Conservation (phyloP, 2,797 vertebrate species). For the Agapornis canus region DNA sequence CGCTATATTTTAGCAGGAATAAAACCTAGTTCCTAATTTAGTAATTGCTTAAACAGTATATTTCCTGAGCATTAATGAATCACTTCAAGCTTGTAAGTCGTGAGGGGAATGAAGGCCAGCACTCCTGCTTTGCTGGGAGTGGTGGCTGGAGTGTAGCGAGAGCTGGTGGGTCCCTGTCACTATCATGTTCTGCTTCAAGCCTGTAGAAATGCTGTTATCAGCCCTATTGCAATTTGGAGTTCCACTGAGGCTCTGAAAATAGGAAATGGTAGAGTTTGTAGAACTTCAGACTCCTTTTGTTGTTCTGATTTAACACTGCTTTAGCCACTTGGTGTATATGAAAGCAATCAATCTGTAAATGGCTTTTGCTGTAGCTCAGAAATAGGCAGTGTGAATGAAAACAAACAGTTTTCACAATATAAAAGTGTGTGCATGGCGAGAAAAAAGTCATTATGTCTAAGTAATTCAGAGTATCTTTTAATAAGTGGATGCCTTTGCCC, state of each 20-base stretch:
- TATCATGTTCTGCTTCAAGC: neutral
- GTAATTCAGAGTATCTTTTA: neutral
- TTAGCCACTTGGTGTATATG: neutral
- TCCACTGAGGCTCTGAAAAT: neutral
- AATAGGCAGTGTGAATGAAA: neutral
- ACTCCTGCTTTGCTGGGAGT: neutral
- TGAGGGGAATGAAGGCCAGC: neutral
- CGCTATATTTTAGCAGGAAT: neutral
- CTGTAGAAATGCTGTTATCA: neutral
- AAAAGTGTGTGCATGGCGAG: neutral
- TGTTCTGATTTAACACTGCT: neutral
- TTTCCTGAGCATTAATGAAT: neutral
- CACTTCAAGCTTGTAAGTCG: neutral
- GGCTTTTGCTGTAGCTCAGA: neutral
- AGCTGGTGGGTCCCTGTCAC: neutral
- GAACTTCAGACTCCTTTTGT: neutral
- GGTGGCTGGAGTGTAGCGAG: neutral
- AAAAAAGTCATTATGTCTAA: neutral
- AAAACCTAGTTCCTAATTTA: neutral
- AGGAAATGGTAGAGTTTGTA: neutral
- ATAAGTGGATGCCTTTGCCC: neutral
- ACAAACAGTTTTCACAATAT: neutral
- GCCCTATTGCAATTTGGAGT: neutral
- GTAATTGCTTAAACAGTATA: neutral
- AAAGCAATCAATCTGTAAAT: neutral